Evolutionary conservation across 2,888 invertebrate genomes (phyloP), one percentile per base, ranked within the genome.

Genomic region (Tholera decimalis): DNA sequence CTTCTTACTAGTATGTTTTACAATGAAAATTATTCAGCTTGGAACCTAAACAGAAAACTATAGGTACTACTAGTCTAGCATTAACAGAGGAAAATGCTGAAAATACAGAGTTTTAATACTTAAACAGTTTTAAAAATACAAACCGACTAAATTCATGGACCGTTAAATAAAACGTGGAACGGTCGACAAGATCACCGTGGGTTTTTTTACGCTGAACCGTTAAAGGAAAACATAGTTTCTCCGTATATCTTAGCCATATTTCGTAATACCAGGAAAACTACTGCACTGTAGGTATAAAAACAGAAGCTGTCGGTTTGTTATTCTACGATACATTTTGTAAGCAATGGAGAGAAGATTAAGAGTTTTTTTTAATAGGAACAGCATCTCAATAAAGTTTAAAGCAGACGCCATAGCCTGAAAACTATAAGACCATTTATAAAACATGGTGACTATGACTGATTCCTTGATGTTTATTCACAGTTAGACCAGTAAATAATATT

Each of bases 181-280:
- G n/a, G n/a, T 22, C 26, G 50, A 35, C 53, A 68, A n/a, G n/a
- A 44, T 33, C 37, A 20, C 18, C 24, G 39, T 51, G 68, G 56
- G 57, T 66, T 75, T 73, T 78, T 73, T 60, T 44, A 57, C 24
- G 37, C 46, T 50, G 43, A 54, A 51, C 65, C 56, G 73, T 74
- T 74, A 65, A n/a, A 74, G 73, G 77, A 77, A 77, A 74, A 74
- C 53, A 35, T 15, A 50, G 77, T 77, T 72, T 72, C 65, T 71
- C 65, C 58, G 54, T 15, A 53, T 58, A 60, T 28, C 24, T 74
- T 47, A 53, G 13, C 37, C 28, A 43, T 60, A 47, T 72, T 56
- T 33, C 51, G 75, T 43, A 55, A 54, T 63, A 62, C 54, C 56
- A 72, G 60, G 73, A 72, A 73, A 71, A 58, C 37, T 44, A 46